Evolutionary conservation across 92 coral and sea anemone genomes (phyloP).

Genomic region (Meandrina meandrites): DNA sequence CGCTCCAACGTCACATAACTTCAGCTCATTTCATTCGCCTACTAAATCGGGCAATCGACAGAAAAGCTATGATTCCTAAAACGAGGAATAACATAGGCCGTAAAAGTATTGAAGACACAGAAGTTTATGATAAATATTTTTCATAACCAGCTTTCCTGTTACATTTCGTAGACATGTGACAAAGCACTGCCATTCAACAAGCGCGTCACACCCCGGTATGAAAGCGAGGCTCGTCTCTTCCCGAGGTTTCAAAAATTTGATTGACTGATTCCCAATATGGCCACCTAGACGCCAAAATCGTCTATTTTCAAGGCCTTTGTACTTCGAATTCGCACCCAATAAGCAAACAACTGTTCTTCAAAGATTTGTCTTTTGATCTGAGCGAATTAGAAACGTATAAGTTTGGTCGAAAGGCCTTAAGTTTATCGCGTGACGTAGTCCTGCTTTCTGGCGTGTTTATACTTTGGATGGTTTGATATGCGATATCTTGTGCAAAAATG

Average conservation of each 20-base stretch:
- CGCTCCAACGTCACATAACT: conserved; percentile 51
- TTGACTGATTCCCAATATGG: conserved; percentile 95
- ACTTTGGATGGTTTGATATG: conserved; percentile 89
- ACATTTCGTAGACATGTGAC: conserved; percentile 46
- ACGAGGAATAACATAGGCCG: not conserved
- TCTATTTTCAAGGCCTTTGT: conserved; percentile 61
- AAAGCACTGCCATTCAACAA: conserved; percentile 39
- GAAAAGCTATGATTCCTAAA: not conserved
- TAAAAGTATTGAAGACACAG: not conserved
- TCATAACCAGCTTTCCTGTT: conserved; percentile 40
- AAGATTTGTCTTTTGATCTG: conserved; percentile 42
- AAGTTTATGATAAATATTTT: conserved; percentile 28
- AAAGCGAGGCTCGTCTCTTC: conserved; percentile 77
- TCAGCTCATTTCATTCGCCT: not conserved
- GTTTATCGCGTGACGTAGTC: conserved; percentile 93
- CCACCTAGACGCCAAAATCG: conserved; percentile 77
- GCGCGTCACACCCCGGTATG: conserved; percentile 57
- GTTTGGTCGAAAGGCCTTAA: conserved; percentile 45
- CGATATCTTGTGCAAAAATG: conserved; percentile 93
- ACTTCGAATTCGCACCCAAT: conserved; percentile 56
- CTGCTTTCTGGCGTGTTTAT: conserved; percentile 88
- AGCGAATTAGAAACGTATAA: conserved; percentile 41
- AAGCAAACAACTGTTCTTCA: conserved; percentile 50
- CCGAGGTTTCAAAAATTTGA: conserved; percentile 75
- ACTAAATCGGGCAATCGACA: not conserved